Conservation (phyloP, 2,888 invertebrate species). For the Tetranychus piercei region DNA sequence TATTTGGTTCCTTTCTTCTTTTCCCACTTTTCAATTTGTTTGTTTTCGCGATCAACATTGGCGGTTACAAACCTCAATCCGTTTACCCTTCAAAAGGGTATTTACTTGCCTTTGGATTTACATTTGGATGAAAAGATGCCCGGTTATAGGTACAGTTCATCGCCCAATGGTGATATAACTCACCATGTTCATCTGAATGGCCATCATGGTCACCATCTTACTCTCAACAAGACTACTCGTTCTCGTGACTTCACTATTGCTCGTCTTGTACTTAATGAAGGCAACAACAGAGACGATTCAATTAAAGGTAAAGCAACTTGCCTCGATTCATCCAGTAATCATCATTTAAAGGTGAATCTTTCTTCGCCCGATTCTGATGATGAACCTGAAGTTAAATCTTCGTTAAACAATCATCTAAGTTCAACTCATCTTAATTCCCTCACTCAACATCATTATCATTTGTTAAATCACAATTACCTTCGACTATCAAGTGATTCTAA, state of each 20-base stretch:
- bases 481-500: not conserved
- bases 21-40: not conserved
- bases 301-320: not conserved
- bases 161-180: not conserved
- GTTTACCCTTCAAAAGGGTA: not conserved
- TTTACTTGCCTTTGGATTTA: not conserved
- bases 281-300: not conserved
- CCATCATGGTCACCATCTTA: not conserved
- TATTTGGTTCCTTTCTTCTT: too few relatives aligned
- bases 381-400: not conserved
- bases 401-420: not conserved
- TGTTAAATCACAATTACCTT: not conserved
- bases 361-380: not conserved
- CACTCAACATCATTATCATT: too few relatives aligned
- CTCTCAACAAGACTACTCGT: not conserved
- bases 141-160: not conserved
- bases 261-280: slow-evolving; percentile 14
- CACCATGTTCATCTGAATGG: slow-evolving; percentile 2
- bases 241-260: slow-evolving; percentile 14
- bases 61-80: not conserved
- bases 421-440: not conserved
- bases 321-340: not conserved
- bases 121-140: not conserved
- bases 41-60: not conserved
- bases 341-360: not conserved